Evolutionary conservation across 2,888 invertebrate species (phyloP), one percentile per base, ranked within the genome.

Genomic region (Drepanosiphum platanoidis): DNA sequence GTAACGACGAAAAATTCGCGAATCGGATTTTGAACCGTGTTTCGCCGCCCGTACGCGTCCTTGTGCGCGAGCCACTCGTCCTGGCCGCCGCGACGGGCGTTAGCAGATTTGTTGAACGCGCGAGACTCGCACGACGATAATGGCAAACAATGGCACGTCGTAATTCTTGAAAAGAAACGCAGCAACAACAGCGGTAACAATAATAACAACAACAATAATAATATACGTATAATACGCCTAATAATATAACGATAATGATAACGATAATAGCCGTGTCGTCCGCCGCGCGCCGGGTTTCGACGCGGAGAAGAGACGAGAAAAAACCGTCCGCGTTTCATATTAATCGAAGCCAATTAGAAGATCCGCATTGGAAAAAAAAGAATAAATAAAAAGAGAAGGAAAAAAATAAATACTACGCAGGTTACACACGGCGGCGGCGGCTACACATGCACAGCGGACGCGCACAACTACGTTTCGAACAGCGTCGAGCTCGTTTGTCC

Each of bases 321-420:
- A 82, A 82, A 82, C 61, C 71, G 42, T 42, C 75, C n/a, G 64
- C 46, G 75, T 83, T 66, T 66, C 66, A 75, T 83, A 83, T 83
- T 75, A 75, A 83, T 83, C 74, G 83, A 36, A 74, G 64, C 83
- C 83, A 83, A 83, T 83, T 83, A 83, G 82, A 82, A 82, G 82
- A 72, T 61, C n/a, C 72, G 64, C 52, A 58, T 81, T 81, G n/a
- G n/a, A n/a, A n/a, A n/a, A n/a, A n/a, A n/a, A n/a, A n/a, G n/a
- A n/a, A n/a, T n/a, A n/a, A n/a, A n/a, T n/a, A n/a, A n/a, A n/a
- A n/a, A n/a, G n/a, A n/a, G n/a, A n/a, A n/a, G n/a, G n/a, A n/a
- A n/a, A n/a, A n/a, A n/a, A n/a, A n/a, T n/a, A 34, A 81, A 70
- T 68, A 70, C 71, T 30, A 46, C 27, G 72, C 83, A 75, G 34